Evolutionary conservation across 2,888 invertebrate species (phyloP).

Genomic region (Chesias legatella): DNA sequence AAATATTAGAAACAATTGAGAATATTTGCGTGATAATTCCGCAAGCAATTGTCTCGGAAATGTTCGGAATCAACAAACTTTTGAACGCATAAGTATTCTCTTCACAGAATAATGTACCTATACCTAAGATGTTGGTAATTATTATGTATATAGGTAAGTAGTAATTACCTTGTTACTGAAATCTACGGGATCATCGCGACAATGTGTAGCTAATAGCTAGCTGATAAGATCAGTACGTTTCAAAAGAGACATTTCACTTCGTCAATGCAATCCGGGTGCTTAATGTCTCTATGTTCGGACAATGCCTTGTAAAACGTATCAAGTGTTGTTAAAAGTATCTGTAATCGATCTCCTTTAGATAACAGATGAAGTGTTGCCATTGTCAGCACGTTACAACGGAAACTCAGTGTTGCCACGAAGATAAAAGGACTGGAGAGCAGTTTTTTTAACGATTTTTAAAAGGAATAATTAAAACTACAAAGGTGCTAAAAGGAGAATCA

Average conservation of each 20-base stretch:
- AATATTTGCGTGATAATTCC: too few species aligned
- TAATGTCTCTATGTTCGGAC: slow-evolving; percentile 35
- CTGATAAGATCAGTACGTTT: slow-evolving; percentile 38
- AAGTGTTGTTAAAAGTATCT: slow-evolving; percentile 55
- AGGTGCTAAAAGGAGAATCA: too few species aligned
- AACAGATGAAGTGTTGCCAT: slow-evolving; percentile 34
- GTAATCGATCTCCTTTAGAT: slow-evolving; percentile 43
- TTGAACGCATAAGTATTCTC: too few species aligned
- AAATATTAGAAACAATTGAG: too few species aligned
- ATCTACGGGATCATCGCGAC: too few species aligned
- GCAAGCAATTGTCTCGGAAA: too few species aligned
- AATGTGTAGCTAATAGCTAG: slow-evolving; percentile 37
- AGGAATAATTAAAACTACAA: too few species aligned
- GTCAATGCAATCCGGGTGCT: slow-evolving; percentile 33
- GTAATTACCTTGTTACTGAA: too few species aligned
- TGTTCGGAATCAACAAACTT: too few species aligned
- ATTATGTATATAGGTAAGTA: too few species aligned
- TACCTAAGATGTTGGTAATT: too few species aligned
- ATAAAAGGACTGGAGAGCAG: not conserved
- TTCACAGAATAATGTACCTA: too few species aligned
- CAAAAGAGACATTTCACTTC: slow-evolving; percentile 33
- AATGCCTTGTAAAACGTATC: slow-evolving; percentile 57
- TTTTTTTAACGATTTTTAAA: slow-evolving; percentile 5
- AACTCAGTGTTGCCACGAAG: slow-evolving; percentile 17
- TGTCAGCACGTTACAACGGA: slow-evolving; percentile 32